These are phyloP conservation scores for Ageneiosus marmoratus DNA, from an alignment of 2,113 vertebrate species.

Conservation along the genomic window DNA sequence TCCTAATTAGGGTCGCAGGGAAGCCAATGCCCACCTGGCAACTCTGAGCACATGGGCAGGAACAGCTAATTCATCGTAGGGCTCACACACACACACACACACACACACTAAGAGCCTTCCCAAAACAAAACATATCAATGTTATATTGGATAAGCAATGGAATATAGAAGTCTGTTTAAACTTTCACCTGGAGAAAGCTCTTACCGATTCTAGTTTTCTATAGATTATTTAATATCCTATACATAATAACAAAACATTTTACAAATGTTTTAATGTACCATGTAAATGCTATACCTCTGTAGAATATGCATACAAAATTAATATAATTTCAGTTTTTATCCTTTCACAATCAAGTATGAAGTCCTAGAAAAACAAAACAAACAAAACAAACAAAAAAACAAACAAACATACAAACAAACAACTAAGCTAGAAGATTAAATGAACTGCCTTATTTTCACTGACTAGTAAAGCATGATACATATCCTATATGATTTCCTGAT, in stretches of 20 bases:
- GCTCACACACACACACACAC: too few species aligned
- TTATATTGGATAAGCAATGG: neutral
- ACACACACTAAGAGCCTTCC: too few species aligned
- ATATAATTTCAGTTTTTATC: too few species aligned
- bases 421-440: slow-evolving; percentile 4
- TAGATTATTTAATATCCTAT: neutral
- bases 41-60: too few species aligned
- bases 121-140: too few species aligned
- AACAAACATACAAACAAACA: neutral
- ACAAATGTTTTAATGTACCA: neutral
- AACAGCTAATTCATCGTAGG: too few species aligned
- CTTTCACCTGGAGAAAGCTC: neutral
- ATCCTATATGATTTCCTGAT: slow-evolving; percentile 30
- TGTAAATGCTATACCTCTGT: neutral
- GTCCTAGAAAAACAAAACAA: neutral
- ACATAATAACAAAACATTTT: neutral
- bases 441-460: neutral
- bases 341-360: neutral
- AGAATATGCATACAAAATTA: neutral
- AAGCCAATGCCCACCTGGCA: too few species aligned
- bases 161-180: neutral
- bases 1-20: too few species aligned
- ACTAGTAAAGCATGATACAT: slow-evolving; percentile 4
- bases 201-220: neutral
- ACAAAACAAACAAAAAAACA: neutral